Evolutionary conservation across 2,888 invertebrate species (phyloP), one percentile per base, ranked within the genome.

Genomic region (Nesidiocoris tenuis): DNA sequence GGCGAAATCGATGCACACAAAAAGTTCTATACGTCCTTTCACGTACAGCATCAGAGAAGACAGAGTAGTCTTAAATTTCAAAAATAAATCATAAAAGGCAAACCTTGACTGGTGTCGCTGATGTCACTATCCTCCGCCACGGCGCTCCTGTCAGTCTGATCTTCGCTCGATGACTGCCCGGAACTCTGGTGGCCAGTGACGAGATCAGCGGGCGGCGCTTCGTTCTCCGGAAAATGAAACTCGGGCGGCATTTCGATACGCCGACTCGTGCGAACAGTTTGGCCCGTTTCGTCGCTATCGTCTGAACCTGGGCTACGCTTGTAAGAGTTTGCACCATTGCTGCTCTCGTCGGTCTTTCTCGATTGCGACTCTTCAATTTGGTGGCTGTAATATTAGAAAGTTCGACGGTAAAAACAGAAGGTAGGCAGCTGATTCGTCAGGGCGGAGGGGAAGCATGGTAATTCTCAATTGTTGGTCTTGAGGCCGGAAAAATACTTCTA

Each of bases 211-310:
- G 86, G 86, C 77, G 89, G 86, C 76, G 88, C 87, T 82, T 90
- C 90, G 83, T 88, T 89, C 84, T 91, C 91, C 9, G 92, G 91
- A 84, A 92, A 93, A 71, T 93, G 85, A 83, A 92, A 92, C 19
- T 91, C 90, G 16, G 93, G 91, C 70, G 93, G 92, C 90, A 93
- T 91, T 84, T 93, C 93, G 81, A 92, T 92, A 77, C 92, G 86
- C 72, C 92, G 21, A 7, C 39, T 25, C 22, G 68, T 64, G 23
- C 70, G 21, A 9, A 56, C 64, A 23, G 55, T 56, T 12, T 21
- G 19, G 9, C 22, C 19, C 63, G 70, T 59, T 23, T 70, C 76
- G 55, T 68, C 76, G 21, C 76, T 70, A 61, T 76, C 76, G 19
- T 76, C 76, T n/a, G 72, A 72, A 25, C 63, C 61, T 54, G 64